phyloP scores from a whole-genome alignment of 2,797 vertebrate genomes.

The Clarias laeviceps region DNA sequence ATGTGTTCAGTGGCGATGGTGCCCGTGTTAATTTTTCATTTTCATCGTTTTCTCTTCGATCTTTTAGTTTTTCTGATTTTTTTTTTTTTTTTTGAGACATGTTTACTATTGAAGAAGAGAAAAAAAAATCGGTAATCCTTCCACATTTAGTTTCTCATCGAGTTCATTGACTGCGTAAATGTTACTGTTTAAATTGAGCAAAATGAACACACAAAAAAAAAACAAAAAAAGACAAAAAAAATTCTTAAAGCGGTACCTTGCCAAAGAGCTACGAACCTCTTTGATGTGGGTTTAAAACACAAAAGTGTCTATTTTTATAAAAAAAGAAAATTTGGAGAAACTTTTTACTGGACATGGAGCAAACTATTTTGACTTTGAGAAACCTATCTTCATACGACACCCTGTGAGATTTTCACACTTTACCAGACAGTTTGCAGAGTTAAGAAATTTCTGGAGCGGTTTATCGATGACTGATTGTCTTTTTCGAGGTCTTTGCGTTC shows the following conservation, averaged over 20 bases:
- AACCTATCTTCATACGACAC: slow-evolving; percentile 97
- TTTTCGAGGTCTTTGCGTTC: slow-evolving; percentile 92
- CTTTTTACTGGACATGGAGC: slow-evolving; percentile 99
- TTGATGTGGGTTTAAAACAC: slow-evolving; percentile 99
- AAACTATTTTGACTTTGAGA: slow-evolving; percentile 99
- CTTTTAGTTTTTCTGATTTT: slow-evolving; percentile 72
- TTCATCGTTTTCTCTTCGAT: slow-evolving; percentile 77
- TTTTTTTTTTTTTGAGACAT: slow-evolving; percentile 26
- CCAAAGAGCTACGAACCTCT: slow-evolving; percentile 99
- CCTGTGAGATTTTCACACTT: slow-evolving; percentile 98
- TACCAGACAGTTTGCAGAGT: slow-evolving; percentile 93
- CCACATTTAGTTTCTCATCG: slow-evolving; percentile 75
- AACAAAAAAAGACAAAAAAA: slow-evolving; percentile 79
- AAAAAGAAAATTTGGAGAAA: slow-evolving; percentile 95
- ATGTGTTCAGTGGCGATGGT: slow-evolving; percentile 1
- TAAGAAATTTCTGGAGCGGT: slow-evolving; percentile 88
- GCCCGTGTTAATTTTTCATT: slow-evolving; percentile 68
- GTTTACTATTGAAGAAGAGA: not conserved
- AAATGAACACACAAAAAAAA: slow-evolving; percentile 72
- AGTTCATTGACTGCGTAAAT: slow-evolving; percentile 68
- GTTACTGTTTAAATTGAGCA: slow-evolving; percentile 85
- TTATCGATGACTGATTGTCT: slow-evolving; percentile 84
- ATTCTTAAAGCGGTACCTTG: slow-evolving; percentile 98
- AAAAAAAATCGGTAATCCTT: not conserved
- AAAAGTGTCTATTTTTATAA: slow-evolving; percentile 99